These are phyloP conservation scores for Tyria jacobaeae DNA, from an alignment of 2,888 invertebrate species.

Conservation along the genomic window DNA sequence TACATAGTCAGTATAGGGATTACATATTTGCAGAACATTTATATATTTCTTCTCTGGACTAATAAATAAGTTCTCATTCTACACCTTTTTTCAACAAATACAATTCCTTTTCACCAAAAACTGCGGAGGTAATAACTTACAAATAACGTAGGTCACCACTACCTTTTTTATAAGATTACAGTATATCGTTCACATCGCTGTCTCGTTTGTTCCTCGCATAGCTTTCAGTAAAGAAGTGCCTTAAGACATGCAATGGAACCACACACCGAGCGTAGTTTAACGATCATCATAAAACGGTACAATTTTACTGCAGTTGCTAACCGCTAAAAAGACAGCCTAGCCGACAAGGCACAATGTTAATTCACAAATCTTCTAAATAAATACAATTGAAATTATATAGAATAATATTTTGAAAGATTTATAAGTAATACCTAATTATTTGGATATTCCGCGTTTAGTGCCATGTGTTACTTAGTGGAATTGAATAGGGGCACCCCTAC, in stretches of 20 bases:
- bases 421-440: not conserved
- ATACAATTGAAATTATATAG: not conserved
- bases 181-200: conserved; percentile 25
- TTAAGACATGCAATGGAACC: conserved; percentile 58
- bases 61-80: not conserved
- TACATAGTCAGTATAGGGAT: too few relatives aligned
- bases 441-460: not conserved
- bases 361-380: conserved; percentile 25
- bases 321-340: conserved; percentile 36
- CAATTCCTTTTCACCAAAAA: conserved; percentile 10
- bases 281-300: conserved; percentile 74
- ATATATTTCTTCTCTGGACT: too few relatives aligned
- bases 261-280: conserved; percentile 71
- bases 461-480: too few relatives aligned
- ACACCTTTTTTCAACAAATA: not conserved
- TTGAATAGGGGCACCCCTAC: too few relatives aligned
- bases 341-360: conserved; percentile 40
- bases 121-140: conserved; percentile 18
- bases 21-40: too few relatives aligned
- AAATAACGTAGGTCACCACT: conserved; percentile 16
- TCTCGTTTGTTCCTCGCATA: conserved; percentile 25
- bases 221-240: conserved; percentile 25
- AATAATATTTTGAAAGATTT: not conserved
- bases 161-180: conserved; percentile 19
- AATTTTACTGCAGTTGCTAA: conserved; percentile 66